Conservation (phyloP, 2,113 vertebrate species). For the Symphodus melops region DNA sequence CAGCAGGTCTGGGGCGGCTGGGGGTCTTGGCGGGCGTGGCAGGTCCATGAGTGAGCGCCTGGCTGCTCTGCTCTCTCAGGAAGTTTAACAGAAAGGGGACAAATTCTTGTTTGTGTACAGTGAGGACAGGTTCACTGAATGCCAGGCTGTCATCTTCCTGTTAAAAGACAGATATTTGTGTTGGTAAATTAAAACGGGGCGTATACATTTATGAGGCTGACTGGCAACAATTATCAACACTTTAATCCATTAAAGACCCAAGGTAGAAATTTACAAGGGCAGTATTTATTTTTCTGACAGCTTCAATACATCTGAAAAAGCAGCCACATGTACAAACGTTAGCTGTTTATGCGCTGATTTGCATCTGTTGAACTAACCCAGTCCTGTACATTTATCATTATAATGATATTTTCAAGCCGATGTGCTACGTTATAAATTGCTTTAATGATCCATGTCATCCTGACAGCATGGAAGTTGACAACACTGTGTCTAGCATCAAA, state of each 20-base stretch:
- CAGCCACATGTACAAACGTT: not conserved
- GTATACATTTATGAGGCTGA: not conserved
- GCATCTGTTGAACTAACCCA: constrained; percentile 14
- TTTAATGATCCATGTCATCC: not conserved
- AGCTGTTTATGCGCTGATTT: constrained; percentile 30
- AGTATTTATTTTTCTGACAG: not conserved
- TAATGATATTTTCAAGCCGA: not conserved
- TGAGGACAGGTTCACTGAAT: constrained; percentile 64
- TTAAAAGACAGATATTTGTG: not conserved
- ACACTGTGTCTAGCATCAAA: not conserved
- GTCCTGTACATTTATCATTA: not conserved
- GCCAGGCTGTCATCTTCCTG: constrained; percentile 77
- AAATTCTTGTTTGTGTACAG: constrained; percentile 90
- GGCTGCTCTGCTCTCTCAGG: constrained; percentile 93
- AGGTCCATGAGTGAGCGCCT: constrained; percentile 91
- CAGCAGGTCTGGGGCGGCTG: constrained; percentile 78
- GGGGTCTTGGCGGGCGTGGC: constrained; percentile 93
- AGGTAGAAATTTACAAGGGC: not conserved
- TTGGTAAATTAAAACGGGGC: not conserved
- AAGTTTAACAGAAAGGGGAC: constrained; percentile 96
- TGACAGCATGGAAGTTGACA: not conserved
- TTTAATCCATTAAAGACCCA: too few relatives aligned
- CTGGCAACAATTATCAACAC: not conserved
- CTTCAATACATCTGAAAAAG: not conserved
- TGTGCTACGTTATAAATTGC: not conserved